Percentiles rank a stretch among this genome's conserved stretches.
Evolutionary conservation across 2,888 invertebrate species (phyloP).

Genomic region (Perizoma flavofasciatum): DNA sequence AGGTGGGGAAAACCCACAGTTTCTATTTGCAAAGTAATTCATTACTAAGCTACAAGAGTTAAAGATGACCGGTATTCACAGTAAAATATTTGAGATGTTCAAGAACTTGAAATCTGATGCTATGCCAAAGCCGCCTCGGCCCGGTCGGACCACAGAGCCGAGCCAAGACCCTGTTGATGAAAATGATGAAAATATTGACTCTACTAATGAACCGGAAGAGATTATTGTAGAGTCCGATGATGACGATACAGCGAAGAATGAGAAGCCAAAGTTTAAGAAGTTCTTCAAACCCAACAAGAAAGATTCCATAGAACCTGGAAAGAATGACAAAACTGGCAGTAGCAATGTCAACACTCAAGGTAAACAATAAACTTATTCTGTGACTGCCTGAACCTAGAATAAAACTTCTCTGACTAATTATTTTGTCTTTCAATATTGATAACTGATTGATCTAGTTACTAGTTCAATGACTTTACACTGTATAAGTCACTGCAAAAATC

Average conservation of each 20-base stretch:
- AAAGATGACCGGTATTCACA: conserved; percentile 49
- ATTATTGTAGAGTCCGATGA: conserved; percentile 53
- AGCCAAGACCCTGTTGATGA: conserved; percentile 36
- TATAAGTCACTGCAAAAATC: background rate
- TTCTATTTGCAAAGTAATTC: conserved; percentile 2
- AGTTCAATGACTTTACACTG: no score
- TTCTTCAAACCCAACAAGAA: conserved; percentile 48
- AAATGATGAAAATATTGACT: conserved; percentile 48
- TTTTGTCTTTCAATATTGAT: no score
- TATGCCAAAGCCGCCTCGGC: conserved; percentile 75
- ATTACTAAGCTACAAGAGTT: background rate
- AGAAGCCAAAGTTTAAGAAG: conserved; percentile 53
- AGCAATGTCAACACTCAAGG: conserved; percentile 70
- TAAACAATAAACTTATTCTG: no score
- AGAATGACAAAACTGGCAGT: conserved; percentile 43
- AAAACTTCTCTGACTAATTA: no score
- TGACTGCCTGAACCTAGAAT: no score
- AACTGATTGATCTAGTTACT: no score
- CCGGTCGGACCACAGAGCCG: conserved; percentile 40
- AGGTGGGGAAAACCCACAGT: conserved; percentile 16
- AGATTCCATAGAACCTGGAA: conserved; percentile 42
- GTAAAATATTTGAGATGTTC: conserved; percentile 67
- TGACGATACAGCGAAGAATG: conserved; percentile 50
- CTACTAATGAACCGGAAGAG: conserved; percentile 54
- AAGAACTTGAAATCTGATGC: conserved; percentile 80